Evolutionary conservation across 1,140 invertebrate species (phyloP), one percentile per base, ranked within the genome.

Genomic region (Hetaerina americana): DNA sequence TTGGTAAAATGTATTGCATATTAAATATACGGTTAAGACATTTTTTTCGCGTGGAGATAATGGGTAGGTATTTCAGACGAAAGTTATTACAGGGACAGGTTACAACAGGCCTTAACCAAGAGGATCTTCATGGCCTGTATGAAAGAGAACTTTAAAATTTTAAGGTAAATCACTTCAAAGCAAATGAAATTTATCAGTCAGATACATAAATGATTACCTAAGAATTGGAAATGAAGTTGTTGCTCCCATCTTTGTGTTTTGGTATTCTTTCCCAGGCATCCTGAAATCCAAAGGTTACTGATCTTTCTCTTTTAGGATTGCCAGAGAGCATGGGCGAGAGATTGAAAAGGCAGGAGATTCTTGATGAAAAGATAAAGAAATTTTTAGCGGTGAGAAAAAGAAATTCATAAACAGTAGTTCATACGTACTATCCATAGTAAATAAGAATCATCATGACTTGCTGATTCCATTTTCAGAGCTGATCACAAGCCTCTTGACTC

Each of bases 341-440:
- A 81, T 85, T 86, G 82, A 89, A 87, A 83, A 85, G 89, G 75
- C 90, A 92, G 83, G 90, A 91, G 81, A 92, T 94, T 81, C 87
- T 94, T 84, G 91, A 93, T 82, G 91, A 93, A 84, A 94, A 93
- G 89, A 94, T 94, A 84, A 93, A 93, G 90, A 94, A 92, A 84
- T 95, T 94, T 84, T 86, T 94, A 84, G 91, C 91, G 91, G 93
- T 95, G 87, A 91, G 90, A 57, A 57, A 57, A 5, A n/a, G n/a
- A n/a, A 18, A 57, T 57, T 12, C 40, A 57, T 57, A 40, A 40
- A 40, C 18, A 57, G 40, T 57, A 57, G 40, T n/a, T 57, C 40
- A 57, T 57, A 57, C 22, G 18, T 40, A 57, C 40, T 57, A n/a
- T 57, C 15, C 22, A 57, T 57, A 57, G 22, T 57, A 57, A 18